phyloP scores from a whole-genome alignment of 2,797 vertebrate genomes.

The Sandelia bainsii region DNA sequence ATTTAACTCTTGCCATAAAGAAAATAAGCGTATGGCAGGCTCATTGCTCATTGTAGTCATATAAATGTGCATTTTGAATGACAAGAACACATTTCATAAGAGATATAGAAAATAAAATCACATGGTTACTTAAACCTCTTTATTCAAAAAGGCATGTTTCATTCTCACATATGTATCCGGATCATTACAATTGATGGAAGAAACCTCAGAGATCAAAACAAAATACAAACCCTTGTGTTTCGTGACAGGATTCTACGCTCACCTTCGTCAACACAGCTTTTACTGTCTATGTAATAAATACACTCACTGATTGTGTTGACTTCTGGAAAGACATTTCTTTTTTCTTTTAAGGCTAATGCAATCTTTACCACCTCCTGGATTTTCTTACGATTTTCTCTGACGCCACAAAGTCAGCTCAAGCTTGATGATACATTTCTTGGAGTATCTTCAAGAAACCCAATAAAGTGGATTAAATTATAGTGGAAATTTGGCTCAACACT shows the following conservation, averaged over 20 bases:
- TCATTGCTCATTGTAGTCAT: no score
- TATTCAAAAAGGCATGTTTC: slow-evolving; percentile 84
- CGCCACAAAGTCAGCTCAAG: slow-evolving; percentile 29
- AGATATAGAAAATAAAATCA: background rate
- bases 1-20: no score
- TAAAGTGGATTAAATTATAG: slow-evolving; percentile 10
- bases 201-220: slow-evolving; percentile 72
- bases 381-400: background rate
- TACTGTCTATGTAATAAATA: slow-evolving; percentile 80
- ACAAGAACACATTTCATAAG: no score
- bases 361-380: slow-evolving; percentile 23
- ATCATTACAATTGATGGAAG: slow-evolving; percentile 84
- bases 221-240: slow-evolving; percentile 63
- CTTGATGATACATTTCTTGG: slow-evolving; percentile 9
- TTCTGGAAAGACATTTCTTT: slow-evolving; percentile 29
- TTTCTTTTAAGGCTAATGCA: slow-evolving; percentile 52
- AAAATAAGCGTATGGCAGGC: no score
- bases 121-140: slow-evolving; percentile 77
- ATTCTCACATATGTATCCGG: slow-evolving; percentile 79
- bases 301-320: slow-evolving; percentile 43
- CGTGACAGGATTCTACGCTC: slow-evolving; percentile 51
- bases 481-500: background rate
- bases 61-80: no score
- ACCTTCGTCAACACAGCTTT: slow-evolving; percentile 48
- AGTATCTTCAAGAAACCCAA: slow-evolving; percentile 26